These are phyloP conservation scores for Drosophila sucinea DNA, from an alignment of 1,140 invertebrate species.

Conservation along the genomic window DNA sequence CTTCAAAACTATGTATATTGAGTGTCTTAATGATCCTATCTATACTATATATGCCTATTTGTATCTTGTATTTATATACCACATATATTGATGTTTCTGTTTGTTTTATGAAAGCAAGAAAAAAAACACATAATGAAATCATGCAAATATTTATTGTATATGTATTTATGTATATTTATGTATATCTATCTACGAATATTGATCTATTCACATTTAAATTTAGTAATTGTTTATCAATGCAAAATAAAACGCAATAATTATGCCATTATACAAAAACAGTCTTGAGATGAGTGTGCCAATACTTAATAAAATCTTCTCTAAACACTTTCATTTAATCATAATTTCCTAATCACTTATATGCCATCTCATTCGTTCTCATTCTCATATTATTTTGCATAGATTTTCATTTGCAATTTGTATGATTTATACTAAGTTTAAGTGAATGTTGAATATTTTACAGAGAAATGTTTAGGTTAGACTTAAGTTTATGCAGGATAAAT, in stretches of 20 bases:
- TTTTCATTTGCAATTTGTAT: too few species aligned
- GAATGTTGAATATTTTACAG: too few species aligned
- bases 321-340: too few species aligned
- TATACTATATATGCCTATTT: conserved; percentile 17
- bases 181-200: background rate
- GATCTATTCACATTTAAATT: conserved; percentile 7
- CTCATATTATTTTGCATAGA: background rate
- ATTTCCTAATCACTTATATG: background rate
- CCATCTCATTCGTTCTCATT: background rate
- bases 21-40: conserved; percentile 54
- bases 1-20: conserved; percentile 48
- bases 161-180: background rate
- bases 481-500: too few species aligned
- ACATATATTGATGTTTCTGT: background rate
- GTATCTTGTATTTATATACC: background rate
- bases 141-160: background rate
- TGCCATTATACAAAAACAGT: background rate
- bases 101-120: background rate
- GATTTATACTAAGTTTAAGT: too few species aligned
- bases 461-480: too few species aligned
- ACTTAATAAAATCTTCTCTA: too few species aligned
- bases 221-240: conserved; percentile 2
- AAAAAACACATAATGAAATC: background rate
- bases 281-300: too few species aligned
- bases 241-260: conserved; percentile 7